Evolutionary conservation across 2,888 invertebrate genomes (phyloP), one percentile per base, ranked within the genome.

Genomic region (Nebria brevicollis): DNA sequence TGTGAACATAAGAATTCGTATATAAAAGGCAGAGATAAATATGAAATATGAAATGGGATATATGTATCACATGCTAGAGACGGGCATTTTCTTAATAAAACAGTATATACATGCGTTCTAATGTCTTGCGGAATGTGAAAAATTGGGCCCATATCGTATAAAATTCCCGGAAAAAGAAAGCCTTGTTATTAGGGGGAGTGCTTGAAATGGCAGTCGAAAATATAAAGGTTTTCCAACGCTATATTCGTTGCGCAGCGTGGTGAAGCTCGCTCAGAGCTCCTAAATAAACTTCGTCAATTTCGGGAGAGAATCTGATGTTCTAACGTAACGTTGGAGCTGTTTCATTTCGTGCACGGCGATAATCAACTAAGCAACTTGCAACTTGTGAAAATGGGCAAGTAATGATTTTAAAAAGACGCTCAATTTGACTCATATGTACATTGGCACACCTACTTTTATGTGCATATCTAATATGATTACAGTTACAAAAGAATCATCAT

Each of bases 211-310:
- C 73, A 42, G 73, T 66, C 72, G 78, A 78, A 78, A 78, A 78
- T 78, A 78, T 78, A 78, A 72, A 78, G 72, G 64, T 77, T 73
- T 73, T n/a, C 15, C 73, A 3, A 41, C 15, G 41, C 73, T n/a
- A 73, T 73, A 34, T 34, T 34, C 20, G 66, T 8, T 34, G 66
- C 13, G 25, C 20, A 2, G 54, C 54, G 54, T 54, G 8, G 54
- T 6, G 54, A 8, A 7, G 54, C 54, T 54, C 13, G 54, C 34
- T 34, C 34, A 54, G 54, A 54, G 7, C 13, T 54, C 79, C 66
- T 75, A 79, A 79, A 79, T 79, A 79, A 79, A 79, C 75, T 79
- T 79, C 66, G 74, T 74, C 79, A 79, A 79, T 79, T 79, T 74
- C 68, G 54, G 7, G 7, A 25, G n/a, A 77, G 77, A 66, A 79